A percentile compares a stretch with the other conserved stretches of the same genome.
Evolutionary conservation across 1,140 invertebrate genomes (phyloP).

Genomic region (Elymnias hypermnestra): DNA sequence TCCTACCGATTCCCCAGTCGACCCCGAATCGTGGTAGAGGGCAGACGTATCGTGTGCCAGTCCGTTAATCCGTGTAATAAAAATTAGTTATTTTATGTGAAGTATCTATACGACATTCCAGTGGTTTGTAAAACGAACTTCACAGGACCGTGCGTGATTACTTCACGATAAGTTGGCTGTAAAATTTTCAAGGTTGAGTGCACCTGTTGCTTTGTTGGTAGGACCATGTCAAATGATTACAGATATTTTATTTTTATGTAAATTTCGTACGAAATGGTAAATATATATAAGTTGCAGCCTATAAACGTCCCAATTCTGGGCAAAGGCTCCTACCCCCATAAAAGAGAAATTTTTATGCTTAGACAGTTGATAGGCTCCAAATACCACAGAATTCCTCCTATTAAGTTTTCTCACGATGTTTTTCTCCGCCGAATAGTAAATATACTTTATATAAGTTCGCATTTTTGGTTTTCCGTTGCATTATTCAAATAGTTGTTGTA

Average conservation of each 20-base stretch:
- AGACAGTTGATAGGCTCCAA: too few relatives aligned
- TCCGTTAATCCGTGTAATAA: constrained; percentile 1
- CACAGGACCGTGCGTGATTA: background rate
- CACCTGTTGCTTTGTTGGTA: background rate
- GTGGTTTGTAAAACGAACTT: background rate
- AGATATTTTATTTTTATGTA: background rate
- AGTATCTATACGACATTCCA: constrained; percentile 1
- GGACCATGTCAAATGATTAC: background rate
- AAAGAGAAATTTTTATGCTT: too few relatives aligned
- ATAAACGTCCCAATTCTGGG: too few relatives aligned
- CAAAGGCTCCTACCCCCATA: too few relatives aligned
- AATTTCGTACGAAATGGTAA: too few relatives aligned
- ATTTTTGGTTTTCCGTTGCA: too few relatives aligned
- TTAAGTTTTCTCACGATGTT: too few relatives aligned
- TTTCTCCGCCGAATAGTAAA: too few relatives aligned
- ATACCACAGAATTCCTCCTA: too few relatives aligned
- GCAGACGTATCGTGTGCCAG: constrained; percentile 12
- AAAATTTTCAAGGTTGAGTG: constrained; percentile 1
- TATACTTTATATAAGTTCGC: too few relatives aligned
- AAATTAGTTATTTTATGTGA: constrained; percentile 12
- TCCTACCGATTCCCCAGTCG: constrained; percentile 24
- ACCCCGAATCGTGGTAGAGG: constrained; percentile 7
- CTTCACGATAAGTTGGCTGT: constrained; percentile 2
- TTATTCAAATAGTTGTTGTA: too few relatives aligned
- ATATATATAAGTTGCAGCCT: too few relatives aligned